phyloP scores from a whole-genome alignment of 2,888 invertebrate species.

The Phortica magna region DNA sequence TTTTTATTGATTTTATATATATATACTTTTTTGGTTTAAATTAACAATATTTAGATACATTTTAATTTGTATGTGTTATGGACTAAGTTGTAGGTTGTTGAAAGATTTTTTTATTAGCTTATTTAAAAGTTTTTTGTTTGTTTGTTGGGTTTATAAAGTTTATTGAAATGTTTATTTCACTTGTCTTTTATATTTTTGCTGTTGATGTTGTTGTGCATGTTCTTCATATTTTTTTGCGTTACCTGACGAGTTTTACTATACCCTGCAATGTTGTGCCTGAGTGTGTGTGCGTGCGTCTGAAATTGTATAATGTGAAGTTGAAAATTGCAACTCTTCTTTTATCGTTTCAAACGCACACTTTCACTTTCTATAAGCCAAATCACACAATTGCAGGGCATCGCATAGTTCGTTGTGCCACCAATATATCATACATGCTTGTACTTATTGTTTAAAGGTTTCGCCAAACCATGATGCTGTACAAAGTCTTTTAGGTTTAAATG shows the following conservation, averaged over 20 bases:
- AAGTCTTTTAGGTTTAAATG: slow-evolving; percentile 23
- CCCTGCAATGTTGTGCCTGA: too few relatives aligned
- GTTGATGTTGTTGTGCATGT: background rate
- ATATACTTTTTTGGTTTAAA: slow-evolving; percentile 37
- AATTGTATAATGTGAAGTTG: too few relatives aligned
- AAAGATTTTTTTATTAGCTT: slow-evolving; percentile 46
- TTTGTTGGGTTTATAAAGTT: slow-evolving; percentile 51
- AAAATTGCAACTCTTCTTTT: too few relatives aligned
- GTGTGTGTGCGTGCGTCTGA: too few relatives aligned
- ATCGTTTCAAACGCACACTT: too few relatives aligned
- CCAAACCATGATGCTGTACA: background rate
- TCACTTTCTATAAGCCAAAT: too few relatives aligned
- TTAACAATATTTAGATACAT: slow-evolving; percentile 48
- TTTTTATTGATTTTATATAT: slow-evolving; percentile 44
- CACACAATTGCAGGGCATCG: background rate
- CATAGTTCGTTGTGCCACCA: background rate
- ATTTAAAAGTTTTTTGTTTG: slow-evolving; percentile 40
- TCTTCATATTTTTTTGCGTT: background rate
- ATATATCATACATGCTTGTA: slow-evolving; percentile 8
- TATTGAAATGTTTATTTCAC: slow-evolving; percentile 52
- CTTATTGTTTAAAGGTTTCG: too few relatives aligned
- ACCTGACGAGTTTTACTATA: too few relatives aligned
- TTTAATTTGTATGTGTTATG: slow-evolving; percentile 43
- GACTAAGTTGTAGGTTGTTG: slow-evolving; percentile 51
- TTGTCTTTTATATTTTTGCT: slow-evolving; percentile 15